Evolutionary conservation across 2,113 vertebrate genomes (phyloP).

Genomic region (Oryzias woworae): DNA sequence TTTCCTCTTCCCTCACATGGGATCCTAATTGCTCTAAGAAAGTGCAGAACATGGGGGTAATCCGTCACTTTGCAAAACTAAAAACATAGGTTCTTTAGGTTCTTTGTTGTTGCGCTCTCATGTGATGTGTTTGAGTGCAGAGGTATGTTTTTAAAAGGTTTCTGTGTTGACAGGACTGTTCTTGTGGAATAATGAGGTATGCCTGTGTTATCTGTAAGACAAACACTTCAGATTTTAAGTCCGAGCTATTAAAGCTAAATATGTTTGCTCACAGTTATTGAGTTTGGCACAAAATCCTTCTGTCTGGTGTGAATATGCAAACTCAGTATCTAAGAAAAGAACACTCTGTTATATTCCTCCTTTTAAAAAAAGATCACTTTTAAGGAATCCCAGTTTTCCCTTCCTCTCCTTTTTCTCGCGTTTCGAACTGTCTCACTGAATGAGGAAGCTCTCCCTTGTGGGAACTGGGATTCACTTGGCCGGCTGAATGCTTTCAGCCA

Average conservation of each 20-base stretch:
- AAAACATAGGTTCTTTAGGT: conserved; percentile 26
- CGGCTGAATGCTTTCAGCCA: conserved; percentile 65
- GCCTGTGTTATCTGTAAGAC: conserved; percentile 1
- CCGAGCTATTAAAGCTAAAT: neutral
- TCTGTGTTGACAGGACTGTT: conserved; percentile 14
- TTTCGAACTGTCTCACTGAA: conserved; percentile 44
- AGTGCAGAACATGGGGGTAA: conserved; percentile 40
- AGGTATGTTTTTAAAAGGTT: conserved; percentile 2
- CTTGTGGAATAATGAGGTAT: conserved; percentile 2
- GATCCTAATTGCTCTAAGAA: conserved; percentile 54
- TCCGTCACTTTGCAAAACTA: conserved; percentile 35
- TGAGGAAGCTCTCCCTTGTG: conserved; percentile 67
- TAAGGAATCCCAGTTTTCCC: conserved; percentile 2
- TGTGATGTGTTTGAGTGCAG: conserved; percentile 8
- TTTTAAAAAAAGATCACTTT: neutral
- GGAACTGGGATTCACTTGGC: conserved; percentile 72
- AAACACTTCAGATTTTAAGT: neutral
- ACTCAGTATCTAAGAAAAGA: too few relatives aligned
- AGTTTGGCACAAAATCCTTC: too few relatives aligned
- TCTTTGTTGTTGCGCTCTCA: conserved; percentile 19
- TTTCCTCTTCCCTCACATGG: conserved; percentile 44
- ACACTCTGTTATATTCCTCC: too few relatives aligned
- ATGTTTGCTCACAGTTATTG: too few relatives aligned
- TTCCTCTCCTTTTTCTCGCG: conserved; percentile 19
- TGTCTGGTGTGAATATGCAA: too few relatives aligned